A percentile compares a stretch with the other conserved stretches of the same genome.
phyloP scores from a whole-genome alignment of 2,797 vertebrate genomes.

The Microtus obscurus region DNA sequence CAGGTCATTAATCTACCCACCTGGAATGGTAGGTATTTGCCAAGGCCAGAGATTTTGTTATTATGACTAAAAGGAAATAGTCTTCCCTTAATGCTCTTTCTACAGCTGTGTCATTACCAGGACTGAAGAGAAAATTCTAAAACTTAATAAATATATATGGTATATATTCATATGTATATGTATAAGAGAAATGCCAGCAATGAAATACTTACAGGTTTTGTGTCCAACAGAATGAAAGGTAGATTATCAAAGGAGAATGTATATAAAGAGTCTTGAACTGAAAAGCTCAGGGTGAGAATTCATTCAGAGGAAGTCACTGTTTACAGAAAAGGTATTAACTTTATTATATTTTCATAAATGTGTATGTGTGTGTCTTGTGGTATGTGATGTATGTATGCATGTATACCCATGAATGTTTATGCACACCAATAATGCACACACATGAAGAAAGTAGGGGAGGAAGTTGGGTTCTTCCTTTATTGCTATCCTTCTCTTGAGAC shows the following conservation, averaged over 20 bases:
- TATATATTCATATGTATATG: neutral
- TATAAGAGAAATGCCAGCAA: neutral
- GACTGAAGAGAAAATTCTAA: neutral
- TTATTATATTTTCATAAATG: neutral
- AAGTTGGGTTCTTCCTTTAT: neutral
- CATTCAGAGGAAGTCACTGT: neutral
- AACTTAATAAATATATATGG: neutral
- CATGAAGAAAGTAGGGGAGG: neutral
- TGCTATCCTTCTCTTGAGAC: neutral
- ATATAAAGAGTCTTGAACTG: neutral
- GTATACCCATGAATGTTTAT: neutral
- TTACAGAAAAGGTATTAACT: neutral
- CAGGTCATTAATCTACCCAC: neutral
- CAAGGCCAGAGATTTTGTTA: neutral
- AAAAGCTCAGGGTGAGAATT: neutral
- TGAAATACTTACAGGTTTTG: neutral
- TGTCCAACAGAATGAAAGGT: neutral
- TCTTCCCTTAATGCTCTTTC: neutral
- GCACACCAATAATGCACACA: neutral
- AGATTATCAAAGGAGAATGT: neutral
- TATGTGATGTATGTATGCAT: neutral
- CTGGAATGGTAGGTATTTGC: neutral
- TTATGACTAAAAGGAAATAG: neutral
- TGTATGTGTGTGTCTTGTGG: neutral
- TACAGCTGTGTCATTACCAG: neutral